These are phyloP conservation scores for Girardinus metallicus DNA, from an alignment of 2,797 vertebrate genomes.

Conservation along the genomic window DNA sequence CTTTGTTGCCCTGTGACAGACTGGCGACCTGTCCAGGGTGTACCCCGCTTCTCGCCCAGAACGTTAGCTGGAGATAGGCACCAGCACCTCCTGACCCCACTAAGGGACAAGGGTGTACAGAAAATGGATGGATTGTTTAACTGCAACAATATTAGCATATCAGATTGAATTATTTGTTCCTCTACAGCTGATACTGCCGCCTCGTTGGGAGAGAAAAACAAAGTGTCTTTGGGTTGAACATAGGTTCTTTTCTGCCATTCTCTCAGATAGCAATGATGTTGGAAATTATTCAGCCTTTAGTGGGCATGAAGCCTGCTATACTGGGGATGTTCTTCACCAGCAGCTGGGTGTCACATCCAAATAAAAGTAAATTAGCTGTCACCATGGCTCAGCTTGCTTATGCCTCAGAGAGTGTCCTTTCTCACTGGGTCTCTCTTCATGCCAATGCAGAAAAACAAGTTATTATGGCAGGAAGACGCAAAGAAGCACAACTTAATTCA, in stretches of 20 bases:
- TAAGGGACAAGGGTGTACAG: no score
- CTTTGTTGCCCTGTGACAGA: no score
- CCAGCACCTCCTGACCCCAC: no score
- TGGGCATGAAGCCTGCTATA: constrained; percentile 38
- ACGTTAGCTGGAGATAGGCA: no score
- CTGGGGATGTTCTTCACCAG: constrained; percentile 46
- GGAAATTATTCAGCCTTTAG: constrained; percentile 65
- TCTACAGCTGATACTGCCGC: constrained; percentile 21
- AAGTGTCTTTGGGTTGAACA: constrained; percentile 36
- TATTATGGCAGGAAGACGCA: constrained; percentile 47
- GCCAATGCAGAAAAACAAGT: constrained; percentile 45
- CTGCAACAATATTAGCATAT: constrained; percentile 25
- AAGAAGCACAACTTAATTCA: constrained; percentile 42
- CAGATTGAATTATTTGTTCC: constrained; percentile 18
- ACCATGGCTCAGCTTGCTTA: constrained; percentile 48
- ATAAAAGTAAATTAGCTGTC: constrained; percentile 78
- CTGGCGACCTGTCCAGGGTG: no score
- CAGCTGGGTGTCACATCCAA: constrained; percentile 68
- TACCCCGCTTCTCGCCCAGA: no score
- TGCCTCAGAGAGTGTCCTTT: constrained; percentile 47
- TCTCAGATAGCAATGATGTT: constrained; percentile 59
- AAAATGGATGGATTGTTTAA: no score
- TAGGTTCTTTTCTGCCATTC: constrained; percentile 38
- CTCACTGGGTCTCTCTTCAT: constrained; percentile 40
- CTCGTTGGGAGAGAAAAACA: constrained; percentile 11